A percentile compares a stretch with the other conserved stretches of the same genome.
These are phyloP conservation scores for Scophthalmus maximus DNA, from an alignment of 2,113 vertebrate species.

Conservation along the genomic window DNA sequence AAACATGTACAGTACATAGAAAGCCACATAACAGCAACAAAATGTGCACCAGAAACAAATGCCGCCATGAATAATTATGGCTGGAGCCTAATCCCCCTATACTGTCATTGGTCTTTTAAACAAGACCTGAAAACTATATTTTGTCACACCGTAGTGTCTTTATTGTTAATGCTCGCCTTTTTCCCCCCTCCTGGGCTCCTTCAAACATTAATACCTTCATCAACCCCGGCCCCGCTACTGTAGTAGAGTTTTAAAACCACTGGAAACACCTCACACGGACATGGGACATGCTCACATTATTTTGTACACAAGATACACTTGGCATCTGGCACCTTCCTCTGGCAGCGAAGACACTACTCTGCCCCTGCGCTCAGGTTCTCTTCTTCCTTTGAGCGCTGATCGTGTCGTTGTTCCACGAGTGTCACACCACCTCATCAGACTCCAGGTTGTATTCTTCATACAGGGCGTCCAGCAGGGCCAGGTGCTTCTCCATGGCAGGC, in stretches of 20 bases:
- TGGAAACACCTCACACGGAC: slow-evolving; percentile 29
- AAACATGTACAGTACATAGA: slow-evolving; percentile 36
- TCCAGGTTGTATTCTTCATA: slow-evolving; percentile 95
- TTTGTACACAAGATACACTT: slow-evolving; percentile 38
- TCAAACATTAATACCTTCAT: slow-evolving; percentile 46
- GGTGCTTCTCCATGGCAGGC: slow-evolving; percentile 94
- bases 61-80: slow-evolving; percentile 17
- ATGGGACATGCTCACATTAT: slow-evolving; percentile 33
- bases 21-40: slow-evolving; percentile 23
- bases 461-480: slow-evolving; percentile 90
- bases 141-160: slow-evolving; percentile 18
- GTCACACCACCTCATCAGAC: slow-evolving; percentile 96
- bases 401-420: background rate
- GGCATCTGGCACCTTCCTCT: slow-evolving; percentile 24
- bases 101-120: slow-evolving; percentile 36
- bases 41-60: slow-evolving; percentile 43
- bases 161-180: slow-evolving; percentile 24
- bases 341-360: slow-evolving; percentile 10
- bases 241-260: slow-evolving; percentile 26
- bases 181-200: slow-evolving; percentile 10
- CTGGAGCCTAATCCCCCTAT: slow-evolving; percentile 30
- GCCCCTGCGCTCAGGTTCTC: background rate
- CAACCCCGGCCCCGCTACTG: slow-evolving; percentile 15
- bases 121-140: slow-evolving; percentile 36
- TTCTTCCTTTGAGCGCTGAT: background rate